Evolutionary conservation across 2,888 invertebrate species (phyloP).

Genomic region (Cactoblastis cactorum): DNA sequence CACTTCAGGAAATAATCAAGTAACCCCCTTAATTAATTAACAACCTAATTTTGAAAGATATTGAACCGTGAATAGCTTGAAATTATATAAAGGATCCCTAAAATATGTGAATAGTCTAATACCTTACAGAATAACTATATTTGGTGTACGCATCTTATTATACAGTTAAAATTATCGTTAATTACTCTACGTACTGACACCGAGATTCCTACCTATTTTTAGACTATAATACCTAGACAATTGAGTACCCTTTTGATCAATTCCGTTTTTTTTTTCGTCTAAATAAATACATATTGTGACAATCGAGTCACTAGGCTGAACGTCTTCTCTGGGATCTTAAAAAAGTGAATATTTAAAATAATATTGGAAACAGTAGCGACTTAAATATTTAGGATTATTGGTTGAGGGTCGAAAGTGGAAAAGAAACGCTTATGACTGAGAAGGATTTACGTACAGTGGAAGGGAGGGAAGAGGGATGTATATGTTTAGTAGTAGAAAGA

Average conservation of each 20-base stretch:
- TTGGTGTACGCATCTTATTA: neutral
- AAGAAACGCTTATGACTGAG: too few relatives aligned
- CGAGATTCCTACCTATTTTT: slow-evolving; percentile 1
- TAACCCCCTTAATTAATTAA: neutral
- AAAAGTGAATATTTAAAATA: too few relatives aligned
- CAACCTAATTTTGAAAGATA: neutral
- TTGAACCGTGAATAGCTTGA: neutral
- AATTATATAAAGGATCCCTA: neutral
- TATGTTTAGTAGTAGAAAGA: too few relatives aligned
- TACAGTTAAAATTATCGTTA: neutral
- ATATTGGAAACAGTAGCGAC: too few relatives aligned
- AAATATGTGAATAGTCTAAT: neutral
- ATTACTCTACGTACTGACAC: neutral
- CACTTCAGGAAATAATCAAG: neutral
- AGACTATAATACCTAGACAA: neutral
- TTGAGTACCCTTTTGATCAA: neutral
- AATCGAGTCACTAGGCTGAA: too few relatives aligned
- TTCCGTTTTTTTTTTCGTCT: neutral
- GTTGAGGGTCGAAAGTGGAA: too few relatives aligned
- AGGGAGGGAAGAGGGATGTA: too few relatives aligned
- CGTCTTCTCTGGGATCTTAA: too few relatives aligned
- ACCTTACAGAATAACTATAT: neutral
- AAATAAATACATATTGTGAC: too few relatives aligned
- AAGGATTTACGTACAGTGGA: too few relatives aligned
- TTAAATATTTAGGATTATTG: too few relatives aligned